A percentile compares a stretch with the other conserved stretches of the same genome.
Evolutionary conservation across 2,888 invertebrate genomes (phyloP).

Genomic region (Epinotia bilunana): DNA sequence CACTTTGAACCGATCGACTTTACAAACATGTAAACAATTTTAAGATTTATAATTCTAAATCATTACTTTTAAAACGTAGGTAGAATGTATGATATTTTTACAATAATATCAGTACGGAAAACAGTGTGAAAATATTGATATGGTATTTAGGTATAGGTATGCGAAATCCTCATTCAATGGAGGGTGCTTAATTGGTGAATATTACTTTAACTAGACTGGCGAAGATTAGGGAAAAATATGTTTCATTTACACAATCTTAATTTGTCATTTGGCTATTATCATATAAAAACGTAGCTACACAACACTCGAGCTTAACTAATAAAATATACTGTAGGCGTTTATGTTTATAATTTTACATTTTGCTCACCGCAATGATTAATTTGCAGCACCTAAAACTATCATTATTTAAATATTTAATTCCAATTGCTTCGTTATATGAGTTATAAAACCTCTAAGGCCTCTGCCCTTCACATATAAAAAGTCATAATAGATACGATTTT

Average conservation of each 20-base stretch:
- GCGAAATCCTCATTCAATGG: no score
- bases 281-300: neutral
- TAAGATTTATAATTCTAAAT: neutral
- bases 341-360: neutral
- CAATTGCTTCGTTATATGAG: neutral
- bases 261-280: neutral
- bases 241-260: neutral
- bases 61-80: neutral
- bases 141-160: no score
- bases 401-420: conserved; percentile 4
- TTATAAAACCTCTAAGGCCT: neutral
- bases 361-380: conserved; percentile 1
- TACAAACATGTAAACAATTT: neutral
- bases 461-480: neutral
- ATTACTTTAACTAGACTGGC: neutral
- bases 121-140: neutral
- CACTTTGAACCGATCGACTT: neutral
- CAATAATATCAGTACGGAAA: neutral
- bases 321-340: neutral
- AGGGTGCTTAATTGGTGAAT: no score
- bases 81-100: neutral
- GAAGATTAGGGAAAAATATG: neutral
- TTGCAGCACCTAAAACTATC: neutral
- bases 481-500: neutral
- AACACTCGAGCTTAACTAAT: neutral